Percentiles rank a stretch among this genome's conserved stretches.
These are phyloP conservation scores for Luperina testacea DNA, from an alignment of 2,888 invertebrate genomes.

Conservation along the genomic window DNA sequence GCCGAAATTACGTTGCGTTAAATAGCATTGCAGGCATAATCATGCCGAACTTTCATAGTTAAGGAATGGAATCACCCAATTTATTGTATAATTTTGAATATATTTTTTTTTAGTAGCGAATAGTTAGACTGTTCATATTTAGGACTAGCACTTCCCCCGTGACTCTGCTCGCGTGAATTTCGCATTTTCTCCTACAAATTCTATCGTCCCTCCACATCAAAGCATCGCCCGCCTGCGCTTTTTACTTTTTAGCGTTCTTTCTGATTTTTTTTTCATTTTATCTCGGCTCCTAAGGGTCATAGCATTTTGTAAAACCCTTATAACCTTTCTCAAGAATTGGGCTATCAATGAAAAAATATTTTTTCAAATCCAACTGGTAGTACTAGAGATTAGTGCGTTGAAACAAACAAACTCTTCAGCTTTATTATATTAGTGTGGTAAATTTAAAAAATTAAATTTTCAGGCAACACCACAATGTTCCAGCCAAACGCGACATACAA, in stretches of 20 bases:
- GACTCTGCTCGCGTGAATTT: not conserved
- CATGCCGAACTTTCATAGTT: not conserved
- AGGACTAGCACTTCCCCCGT: not conserved
- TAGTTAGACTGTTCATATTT: not conserved
- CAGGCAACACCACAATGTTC: constrained; percentile 77
- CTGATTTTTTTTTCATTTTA: not conserved
- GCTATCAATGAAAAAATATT: not conserved
- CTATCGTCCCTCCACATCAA: not conserved
- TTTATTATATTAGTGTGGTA: not conserved
- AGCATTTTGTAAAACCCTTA: not conserved
- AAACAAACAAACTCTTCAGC: not conserved
- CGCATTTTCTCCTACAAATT: not conserved
- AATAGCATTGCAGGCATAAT: too few relatives aligned
- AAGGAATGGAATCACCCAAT: not conserved
- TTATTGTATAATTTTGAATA: not conserved
- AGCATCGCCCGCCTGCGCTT: not conserved
- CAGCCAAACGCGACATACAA: constrained; percentile 92
- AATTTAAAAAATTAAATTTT: constrained; percentile 6
- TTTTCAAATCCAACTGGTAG: not conserved
- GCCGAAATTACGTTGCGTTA: too few relatives aligned
- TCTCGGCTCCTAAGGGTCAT: not conserved
- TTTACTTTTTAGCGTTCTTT: not conserved
- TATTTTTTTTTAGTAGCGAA: too few relatives aligned
- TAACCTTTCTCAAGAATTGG: not conserved
- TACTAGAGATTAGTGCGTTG: not conserved